phyloP scores from a whole-genome alignment of 1,140 invertebrate species.

The Streblospio benedicti region DNA sequence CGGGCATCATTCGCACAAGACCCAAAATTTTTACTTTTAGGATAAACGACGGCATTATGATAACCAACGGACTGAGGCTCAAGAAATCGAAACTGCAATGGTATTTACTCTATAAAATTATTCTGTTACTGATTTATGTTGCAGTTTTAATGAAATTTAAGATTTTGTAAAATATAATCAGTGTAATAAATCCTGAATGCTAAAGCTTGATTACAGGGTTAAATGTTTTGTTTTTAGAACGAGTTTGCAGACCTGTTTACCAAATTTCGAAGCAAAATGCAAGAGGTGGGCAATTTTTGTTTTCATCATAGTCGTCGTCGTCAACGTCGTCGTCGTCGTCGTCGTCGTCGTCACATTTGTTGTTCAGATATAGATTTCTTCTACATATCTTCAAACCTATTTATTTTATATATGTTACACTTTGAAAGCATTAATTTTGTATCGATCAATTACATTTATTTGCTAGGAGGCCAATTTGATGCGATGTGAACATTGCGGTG shows the following conservation, averaged over 20 bases:
- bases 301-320: no score
- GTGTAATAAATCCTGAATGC: slow-evolving; percentile 6
- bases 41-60: slow-evolving; percentile 33
- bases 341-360: no score
- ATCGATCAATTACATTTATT: not conserved
- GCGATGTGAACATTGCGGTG: slow-evolving; percentile 64
- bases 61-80: slow-evolving; percentile 29
- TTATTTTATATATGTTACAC: not conserved
- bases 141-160: slow-evolving; percentile 7
- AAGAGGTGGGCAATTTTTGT: slow-evolving; percentile 70
- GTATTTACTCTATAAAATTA: slow-evolving; percentile 10
- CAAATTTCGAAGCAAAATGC: slow-evolving; percentile 84
- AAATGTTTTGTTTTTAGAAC: slow-evolving; percentile 53
- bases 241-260: slow-evolving; percentile 61
- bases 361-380: no score
- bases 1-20: no score
- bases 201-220: slow-evolving; percentile 8
- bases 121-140: slow-evolving; percentile 2
- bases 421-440: slow-evolving; percentile 57
- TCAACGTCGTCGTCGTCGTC: no score
- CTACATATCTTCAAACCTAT: no score
- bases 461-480: slow-evolving; percentile 42
- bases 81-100: slow-evolving; percentile 39
- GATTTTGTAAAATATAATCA: no score
- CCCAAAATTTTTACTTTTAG: slow-evolving; percentile 26